Evolutionary conservation across 2,113 vertebrate genomes (phyloP).

Genomic region (Dipodomys ordii): DNA sequence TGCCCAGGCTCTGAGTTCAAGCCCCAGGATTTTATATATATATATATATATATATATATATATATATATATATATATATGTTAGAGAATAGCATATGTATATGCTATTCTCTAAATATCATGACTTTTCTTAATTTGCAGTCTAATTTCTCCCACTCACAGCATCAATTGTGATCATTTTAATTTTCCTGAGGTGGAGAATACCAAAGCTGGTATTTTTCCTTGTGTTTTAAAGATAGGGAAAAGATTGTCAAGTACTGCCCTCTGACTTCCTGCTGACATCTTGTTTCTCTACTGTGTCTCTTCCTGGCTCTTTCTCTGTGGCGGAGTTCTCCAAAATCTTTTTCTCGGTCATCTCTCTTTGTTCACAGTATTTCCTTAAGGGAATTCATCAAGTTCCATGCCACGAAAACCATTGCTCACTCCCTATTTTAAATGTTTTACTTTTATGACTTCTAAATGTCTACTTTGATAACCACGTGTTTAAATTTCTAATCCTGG

Average conservation of each 20-base stretch:
- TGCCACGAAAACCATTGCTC: background rate
- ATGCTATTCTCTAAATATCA: background rate
- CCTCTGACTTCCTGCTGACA: background rate
- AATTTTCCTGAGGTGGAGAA: background rate
- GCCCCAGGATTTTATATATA: no score
- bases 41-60: no score
- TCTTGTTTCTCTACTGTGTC: background rate
- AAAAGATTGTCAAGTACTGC: background rate
- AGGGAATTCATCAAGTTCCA: background rate
- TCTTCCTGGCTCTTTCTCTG: background rate
- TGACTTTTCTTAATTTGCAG: background rate
- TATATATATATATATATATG: no score
- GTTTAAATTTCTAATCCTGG: background rate
- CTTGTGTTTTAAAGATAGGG: background rate
- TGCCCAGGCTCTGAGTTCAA: no score
- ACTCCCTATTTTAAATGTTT: background rate
- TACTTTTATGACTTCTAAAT: background rate
- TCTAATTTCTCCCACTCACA: background rate
- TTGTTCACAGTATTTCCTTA: background rate
- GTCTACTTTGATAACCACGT: background rate
- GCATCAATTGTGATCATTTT: background rate
- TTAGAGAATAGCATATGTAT: no score
- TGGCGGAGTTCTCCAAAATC: no score
- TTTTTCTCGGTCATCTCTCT: background rate
- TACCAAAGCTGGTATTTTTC: background rate